Percentiles rank a stretch among this genome's conserved stretches.
These are phyloP conservation scores for Ibidorhyncha struthersii DNA, from an alignment of 2,113 vertebrate species.

Conservation along the genomic window DNA sequence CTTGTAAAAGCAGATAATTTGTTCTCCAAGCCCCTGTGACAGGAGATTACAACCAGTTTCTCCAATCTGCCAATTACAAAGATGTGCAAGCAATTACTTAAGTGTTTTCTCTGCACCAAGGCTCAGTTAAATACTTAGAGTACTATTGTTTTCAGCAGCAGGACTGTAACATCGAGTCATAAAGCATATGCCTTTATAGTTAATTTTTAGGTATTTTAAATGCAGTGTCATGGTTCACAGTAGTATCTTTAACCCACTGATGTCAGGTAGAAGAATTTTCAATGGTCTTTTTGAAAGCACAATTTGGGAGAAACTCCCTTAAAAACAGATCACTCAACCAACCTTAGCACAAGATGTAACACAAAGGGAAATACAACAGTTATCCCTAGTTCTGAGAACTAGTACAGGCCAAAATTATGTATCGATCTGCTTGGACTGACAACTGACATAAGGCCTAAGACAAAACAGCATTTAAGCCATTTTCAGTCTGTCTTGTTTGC, in stretches of 20 bases:
- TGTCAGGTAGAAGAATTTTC: background rate
- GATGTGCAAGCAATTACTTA: background rate
- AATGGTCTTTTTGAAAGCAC: background rate
- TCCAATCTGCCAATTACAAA: background rate
- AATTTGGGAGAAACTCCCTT: background rate
- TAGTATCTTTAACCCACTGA: background rate
- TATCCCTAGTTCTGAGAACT: background rate
- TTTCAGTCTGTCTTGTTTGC: background rate
- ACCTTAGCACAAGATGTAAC: background rate
- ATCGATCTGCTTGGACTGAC: background rate
- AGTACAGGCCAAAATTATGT: background rate
- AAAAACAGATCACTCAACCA: background rate
- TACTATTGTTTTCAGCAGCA: background rate
- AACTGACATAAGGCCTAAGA: background rate
- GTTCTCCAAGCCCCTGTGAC: background rate
- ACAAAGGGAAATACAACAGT: background rate
- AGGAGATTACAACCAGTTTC: background rate
- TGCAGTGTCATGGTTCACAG: background rate
- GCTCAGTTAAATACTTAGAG: background rate
- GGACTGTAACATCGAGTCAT: no score
- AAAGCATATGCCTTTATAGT: background rate
- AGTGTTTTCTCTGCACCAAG: background rate
- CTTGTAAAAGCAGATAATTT: background rate
- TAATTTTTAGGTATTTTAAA: background rate
- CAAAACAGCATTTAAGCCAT: background rate